Conservation (phyloP, 92 coral and sea anemone species). For the Galaxea fascicularis region DNA sequence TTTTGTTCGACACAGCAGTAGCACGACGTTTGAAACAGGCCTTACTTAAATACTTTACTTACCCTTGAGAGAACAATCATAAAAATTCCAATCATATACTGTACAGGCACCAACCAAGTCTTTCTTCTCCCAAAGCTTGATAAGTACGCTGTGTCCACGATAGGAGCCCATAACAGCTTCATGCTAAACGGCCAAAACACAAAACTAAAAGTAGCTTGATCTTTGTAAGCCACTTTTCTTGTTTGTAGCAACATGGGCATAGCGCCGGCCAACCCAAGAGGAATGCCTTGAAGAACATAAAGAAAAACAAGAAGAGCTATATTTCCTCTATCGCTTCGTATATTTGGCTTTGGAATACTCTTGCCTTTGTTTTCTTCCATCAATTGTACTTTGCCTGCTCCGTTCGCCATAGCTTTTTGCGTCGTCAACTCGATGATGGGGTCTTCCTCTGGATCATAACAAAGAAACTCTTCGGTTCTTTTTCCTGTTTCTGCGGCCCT, state of each 20-base stretch:
- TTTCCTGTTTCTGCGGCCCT: conserved; percentile 23
- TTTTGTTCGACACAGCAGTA: too few species aligned
- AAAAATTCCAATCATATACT: conserved; percentile 87
- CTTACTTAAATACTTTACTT: not conserved
- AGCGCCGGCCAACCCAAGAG: conserved; percentile 93
- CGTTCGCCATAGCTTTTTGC: not conserved
- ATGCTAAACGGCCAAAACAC: conserved; percentile 99
- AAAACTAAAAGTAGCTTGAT: conserved; percentile 94
- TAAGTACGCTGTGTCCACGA: conserved; percentile 93
- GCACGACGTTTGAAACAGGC: too few species aligned
- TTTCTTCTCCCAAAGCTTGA: conserved; percentile 89
- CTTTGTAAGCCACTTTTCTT: conserved; percentile 84
- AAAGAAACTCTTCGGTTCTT: not conserved
- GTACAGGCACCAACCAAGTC: conserved; percentile 95
- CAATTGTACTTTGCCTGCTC: not conserved
- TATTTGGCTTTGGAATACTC: not conserved
- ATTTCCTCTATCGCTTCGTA: conserved; percentile 64
- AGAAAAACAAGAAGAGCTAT: conserved; percentile 85
- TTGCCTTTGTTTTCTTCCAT: conserved; percentile 5
- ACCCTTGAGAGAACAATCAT: conserved; percentile 87
- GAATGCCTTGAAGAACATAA: conserved; percentile 93
- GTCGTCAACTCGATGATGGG: not conserved
- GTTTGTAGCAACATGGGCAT: conserved; percentile 89
- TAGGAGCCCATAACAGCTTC: conserved; percentile 96
- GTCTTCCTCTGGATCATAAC: not conserved